Evolutionary conservation across 2,888 invertebrate genomes (phyloP).

Genomic region (Ornithoptera alexandrae): DNA sequence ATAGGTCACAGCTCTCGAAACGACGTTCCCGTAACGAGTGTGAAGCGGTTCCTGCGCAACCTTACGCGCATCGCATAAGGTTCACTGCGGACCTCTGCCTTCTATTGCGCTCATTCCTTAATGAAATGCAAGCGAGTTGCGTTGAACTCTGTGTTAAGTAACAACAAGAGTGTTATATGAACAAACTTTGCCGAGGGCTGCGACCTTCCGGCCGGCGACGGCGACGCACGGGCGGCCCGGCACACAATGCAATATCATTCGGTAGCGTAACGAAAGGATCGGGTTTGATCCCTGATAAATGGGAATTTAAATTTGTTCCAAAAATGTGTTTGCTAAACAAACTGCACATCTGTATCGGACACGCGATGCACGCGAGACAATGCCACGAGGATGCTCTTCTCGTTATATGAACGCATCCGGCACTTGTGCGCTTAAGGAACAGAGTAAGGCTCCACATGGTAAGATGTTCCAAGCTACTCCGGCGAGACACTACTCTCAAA

Average conservation of each 20-base stretch:
- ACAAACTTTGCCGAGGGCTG: conserved; percentile 16
- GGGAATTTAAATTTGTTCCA: conserved; percentile 64
- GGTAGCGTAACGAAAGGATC: conserved; percentile 60
- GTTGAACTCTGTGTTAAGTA: background rate
- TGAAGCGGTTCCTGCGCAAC: conserved; percentile 27
- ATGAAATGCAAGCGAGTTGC: background rate
- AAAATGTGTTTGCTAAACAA: conserved; percentile 52
- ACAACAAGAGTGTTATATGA: background rate
- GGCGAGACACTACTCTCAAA: no score
- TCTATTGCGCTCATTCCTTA: background rate
- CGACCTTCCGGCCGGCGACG: conserved; percentile 25
- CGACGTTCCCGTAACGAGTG: conserved; percentile 45
- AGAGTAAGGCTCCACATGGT: background rate
- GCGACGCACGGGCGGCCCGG: background rate
- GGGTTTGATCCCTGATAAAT: conserved; percentile 66
- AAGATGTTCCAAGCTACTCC: no score
- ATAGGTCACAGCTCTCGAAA: conserved; percentile 66
- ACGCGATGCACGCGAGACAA: conserved; percentile 36
- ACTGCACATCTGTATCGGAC: conserved; percentile 47
- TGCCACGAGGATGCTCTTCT: no score
- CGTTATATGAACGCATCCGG: no score
- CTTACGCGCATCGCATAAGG: conserved; percentile 3
- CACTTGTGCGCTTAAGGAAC: background rate
- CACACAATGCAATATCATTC: conserved; percentile 65
- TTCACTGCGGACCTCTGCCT: conserved; percentile 30